phyloP scores from a whole-genome alignment of 1,140 invertebrate genomes.

The Lucilia sericata region DNA sequence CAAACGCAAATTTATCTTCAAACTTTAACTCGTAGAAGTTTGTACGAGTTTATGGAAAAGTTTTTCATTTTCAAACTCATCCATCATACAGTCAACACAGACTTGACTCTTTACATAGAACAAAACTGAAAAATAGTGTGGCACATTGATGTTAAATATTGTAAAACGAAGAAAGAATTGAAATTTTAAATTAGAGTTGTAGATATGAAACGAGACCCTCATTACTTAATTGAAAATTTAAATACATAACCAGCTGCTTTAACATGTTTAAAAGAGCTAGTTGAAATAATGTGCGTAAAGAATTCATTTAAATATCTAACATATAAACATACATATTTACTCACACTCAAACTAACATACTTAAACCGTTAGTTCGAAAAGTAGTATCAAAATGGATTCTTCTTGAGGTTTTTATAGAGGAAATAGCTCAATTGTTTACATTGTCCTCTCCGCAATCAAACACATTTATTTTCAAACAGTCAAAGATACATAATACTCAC shows the following conservation, averaged over 20 bases:
- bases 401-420: too few species aligned
- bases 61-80: conserved; percentile 16
- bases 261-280: neutral
- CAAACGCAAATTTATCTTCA: neutral
- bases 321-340: too few species aligned
- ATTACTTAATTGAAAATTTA: neutral
- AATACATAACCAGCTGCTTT: neutral
- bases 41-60: neutral
- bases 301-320: too few species aligned
- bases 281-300: neutral
- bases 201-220: neutral
- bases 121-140: neutral
- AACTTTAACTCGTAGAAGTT: neutral
- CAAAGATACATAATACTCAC: too few species aligned
- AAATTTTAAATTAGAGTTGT: neutral
- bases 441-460: too few species aligned
- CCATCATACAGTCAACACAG: neutral
- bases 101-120: too few species aligned
- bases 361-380: too few species aligned
- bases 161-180: neutral
- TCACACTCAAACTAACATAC: too few species aligned
- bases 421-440: too few species aligned
- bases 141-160: neutral
- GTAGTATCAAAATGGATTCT: too few species aligned
- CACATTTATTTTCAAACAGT: too few species aligned